Percentiles rank a stretch among this genome's conserved stretches.
phyloP scores from a whole-genome alignment of 2,797 vertebrate genomes.

The Salmo trutta region DNA sequence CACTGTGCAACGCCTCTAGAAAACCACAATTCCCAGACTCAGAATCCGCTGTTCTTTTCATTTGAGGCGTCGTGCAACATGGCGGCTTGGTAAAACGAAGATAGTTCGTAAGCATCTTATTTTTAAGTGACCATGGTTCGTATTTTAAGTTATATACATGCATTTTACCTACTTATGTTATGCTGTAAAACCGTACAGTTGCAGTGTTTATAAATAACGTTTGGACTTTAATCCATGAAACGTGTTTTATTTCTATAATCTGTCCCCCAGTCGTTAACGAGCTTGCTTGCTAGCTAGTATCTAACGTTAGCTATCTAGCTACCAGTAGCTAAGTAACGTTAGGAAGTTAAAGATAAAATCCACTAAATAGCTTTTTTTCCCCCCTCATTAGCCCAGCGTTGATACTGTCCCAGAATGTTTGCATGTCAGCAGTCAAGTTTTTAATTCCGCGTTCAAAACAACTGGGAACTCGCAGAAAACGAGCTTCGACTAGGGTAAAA shows the following conservation, averaged over 20 bases:
- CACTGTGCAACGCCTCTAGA: not conserved
- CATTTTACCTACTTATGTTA: not conserved
- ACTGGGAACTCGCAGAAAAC: no score
- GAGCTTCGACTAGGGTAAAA: no score
- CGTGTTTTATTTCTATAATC: not conserved
- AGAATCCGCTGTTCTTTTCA: conserved; percentile 16
- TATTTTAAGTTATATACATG: not conserved
- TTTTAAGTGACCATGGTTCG: conserved; percentile 55
- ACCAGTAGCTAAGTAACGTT: not conserved
- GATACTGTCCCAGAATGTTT: no score
- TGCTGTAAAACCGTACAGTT: not conserved
- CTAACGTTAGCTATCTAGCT: not conserved
- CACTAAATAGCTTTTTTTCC: no score
- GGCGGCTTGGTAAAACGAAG: conserved; percentile 69
- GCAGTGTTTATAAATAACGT: not conserved
- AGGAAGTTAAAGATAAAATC: no score
- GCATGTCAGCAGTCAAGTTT: no score
- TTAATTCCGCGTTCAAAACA: no score
- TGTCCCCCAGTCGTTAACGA: not conserved
- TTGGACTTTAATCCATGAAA: not conserved
- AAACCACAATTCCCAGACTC: conserved; percentile 67
- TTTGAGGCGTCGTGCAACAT: conserved; percentile 42
- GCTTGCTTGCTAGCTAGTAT: not conserved
- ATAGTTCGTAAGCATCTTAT: conserved; percentile 56
- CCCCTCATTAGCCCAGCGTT: no score